Conservation (phyloP, 1,140 invertebrate species). For the Diachasmimorpha longicaudata region DNA sequence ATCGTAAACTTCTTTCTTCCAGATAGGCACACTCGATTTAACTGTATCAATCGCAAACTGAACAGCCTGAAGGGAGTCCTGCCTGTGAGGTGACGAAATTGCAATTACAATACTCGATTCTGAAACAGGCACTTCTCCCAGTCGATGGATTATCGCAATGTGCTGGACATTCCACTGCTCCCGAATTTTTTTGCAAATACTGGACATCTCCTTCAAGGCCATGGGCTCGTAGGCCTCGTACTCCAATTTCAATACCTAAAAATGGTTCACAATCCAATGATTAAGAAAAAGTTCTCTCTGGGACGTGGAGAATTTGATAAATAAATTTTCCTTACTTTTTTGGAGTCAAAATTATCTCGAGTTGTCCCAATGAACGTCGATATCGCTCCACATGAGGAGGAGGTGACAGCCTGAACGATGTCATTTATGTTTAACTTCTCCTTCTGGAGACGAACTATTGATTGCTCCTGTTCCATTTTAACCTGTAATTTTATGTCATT, state of each 20-base stretch:
- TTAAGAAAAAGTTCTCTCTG: slow-evolving; percentile 9
- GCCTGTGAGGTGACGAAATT: slow-evolving; percentile 85
- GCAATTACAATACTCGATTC: slow-evolving; percentile 92
- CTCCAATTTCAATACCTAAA: slow-evolving; percentile 78
- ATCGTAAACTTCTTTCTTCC: slow-evolving; percentile 94
- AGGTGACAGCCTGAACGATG: slow-evolving; percentile 71
- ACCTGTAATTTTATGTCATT: slow-evolving; percentile 42
- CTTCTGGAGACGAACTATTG: slow-evolving; percentile 70
- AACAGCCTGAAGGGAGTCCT: slow-evolving; percentile 82
- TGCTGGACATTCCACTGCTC: slow-evolving; percentile 77
- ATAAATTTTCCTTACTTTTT: background rate
- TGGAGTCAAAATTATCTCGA: slow-evolving; percentile 82
- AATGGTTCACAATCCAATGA: slow-evolving; percentile 22
- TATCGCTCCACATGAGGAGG: slow-evolving; percentile 83
- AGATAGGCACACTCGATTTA: slow-evolving; percentile 90
- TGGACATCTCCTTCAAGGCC: slow-evolving; percentile 84
- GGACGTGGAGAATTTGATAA: background rate
- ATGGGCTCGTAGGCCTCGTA: slow-evolving; percentile 95
- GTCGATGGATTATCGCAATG: slow-evolving; percentile 83
- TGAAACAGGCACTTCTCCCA: slow-evolving; percentile 84
- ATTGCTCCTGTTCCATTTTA: slow-evolving; percentile 56
- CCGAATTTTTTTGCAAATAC: slow-evolving; percentile 77
- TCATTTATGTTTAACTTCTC: slow-evolving; percentile 74
- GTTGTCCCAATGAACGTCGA: slow-evolving; percentile 92
- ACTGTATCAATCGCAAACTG: slow-evolving; percentile 84